phyloP scores from a whole-genome alignment of 2,113 vertebrate genomes.

The Triplophysa tibetana region DNA sequence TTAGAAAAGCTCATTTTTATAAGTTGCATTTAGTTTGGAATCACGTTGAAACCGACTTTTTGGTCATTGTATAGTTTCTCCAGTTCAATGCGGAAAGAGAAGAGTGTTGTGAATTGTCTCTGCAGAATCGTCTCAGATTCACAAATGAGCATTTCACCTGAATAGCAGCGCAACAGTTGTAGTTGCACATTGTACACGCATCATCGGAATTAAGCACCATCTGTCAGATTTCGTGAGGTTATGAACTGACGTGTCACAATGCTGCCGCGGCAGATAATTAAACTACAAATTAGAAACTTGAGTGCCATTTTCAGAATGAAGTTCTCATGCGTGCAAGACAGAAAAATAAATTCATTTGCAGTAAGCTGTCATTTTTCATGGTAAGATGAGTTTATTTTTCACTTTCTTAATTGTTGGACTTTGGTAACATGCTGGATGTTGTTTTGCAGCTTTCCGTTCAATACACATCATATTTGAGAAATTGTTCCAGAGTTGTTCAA shows the following conservation, averaged over 20 bases:
- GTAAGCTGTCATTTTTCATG: not conserved
- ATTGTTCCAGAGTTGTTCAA: too few relatives aligned
- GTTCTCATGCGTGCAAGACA: too few relatives aligned
- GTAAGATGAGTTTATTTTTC: too few relatives aligned
- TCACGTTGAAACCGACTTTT: not conserved
- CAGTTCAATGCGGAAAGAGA: not conserved
- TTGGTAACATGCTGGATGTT: too few relatives aligned
- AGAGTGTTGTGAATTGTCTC: not conserved
- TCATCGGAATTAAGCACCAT: constrained; percentile 15
- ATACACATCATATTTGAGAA: too few relatives aligned
- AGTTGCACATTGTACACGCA: constrained; percentile 3
- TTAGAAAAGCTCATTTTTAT: too few relatives aligned
- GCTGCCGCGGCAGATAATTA: constrained; percentile 5
- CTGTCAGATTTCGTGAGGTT: constrained; percentile 16
- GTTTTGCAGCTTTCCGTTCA: too few relatives aligned
- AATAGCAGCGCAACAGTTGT: constrained; percentile 1
- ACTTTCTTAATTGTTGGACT: too few relatives aligned
- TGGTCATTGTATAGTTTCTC: too few relatives aligned
- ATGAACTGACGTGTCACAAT: constrained; percentile 18
- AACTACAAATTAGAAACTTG: constrained; percentile 2
- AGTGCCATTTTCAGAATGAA: constrained; percentile 13
- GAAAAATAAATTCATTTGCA: not conserved
- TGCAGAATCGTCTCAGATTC: not conserved
- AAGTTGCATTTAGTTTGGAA: not conserved
- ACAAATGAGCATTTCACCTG: not conserved